Conservation (phyloP, 2,888 invertebrate species). For the Busseola fusca region DNA sequence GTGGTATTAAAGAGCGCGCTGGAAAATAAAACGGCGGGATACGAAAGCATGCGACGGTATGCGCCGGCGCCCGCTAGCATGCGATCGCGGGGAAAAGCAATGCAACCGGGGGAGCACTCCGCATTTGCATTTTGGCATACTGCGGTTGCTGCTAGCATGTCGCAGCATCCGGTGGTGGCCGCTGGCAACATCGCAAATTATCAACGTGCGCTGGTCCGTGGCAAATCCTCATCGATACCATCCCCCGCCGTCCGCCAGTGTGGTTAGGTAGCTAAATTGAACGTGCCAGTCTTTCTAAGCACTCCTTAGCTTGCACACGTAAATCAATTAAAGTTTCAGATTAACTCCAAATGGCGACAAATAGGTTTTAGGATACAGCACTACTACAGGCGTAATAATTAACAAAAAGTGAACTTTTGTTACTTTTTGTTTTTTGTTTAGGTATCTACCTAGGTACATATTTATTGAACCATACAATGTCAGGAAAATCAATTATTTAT, state of each 20-base stretch:
- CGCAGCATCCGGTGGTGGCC: neutral
- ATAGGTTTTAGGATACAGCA: neutral
- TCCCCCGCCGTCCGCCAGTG: neutral
- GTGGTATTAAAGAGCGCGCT: neutral
- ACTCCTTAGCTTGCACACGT: neutral
- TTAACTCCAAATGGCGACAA: neutral
- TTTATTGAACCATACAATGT: neutral
- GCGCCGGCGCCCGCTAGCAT: neutral
- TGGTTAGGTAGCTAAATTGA: neutral
- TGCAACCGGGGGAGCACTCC: neutral
- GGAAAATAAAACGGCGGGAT: neutral
- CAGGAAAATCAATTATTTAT: neutral
- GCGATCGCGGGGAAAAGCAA: neutral
- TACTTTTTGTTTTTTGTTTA: neutral
- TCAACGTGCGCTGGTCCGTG: neutral
- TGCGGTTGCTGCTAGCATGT: neutral
- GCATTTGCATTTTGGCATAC: neutral
- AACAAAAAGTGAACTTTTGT: neutral
- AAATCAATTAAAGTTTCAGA: neutral
- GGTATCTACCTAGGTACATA: neutral
- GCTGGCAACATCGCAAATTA: too few relatives aligned
- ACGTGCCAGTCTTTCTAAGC: neutral
- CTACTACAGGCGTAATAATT: neutral
- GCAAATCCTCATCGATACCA: neutral
- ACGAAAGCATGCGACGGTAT: neutral